A percentile compares a stretch with the other conserved stretches of the same genome.
Conservation (phyloP, 2,888 invertebrate species). For the Lingula anatina region DNA sequence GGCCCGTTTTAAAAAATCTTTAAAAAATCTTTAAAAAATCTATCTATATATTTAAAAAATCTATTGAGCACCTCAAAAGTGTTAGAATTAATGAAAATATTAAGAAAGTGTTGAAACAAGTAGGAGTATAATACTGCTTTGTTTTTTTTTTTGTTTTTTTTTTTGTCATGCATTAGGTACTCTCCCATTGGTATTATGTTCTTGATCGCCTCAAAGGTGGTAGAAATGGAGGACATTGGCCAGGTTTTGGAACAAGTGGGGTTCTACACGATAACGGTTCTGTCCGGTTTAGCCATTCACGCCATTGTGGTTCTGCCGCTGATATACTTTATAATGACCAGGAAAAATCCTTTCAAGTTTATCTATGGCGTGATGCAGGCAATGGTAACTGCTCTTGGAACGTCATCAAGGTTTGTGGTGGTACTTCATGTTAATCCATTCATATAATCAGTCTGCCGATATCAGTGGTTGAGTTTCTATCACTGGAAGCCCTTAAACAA, state of each 20-base stretch:
- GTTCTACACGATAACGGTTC: slow-evolving; percentile 85
- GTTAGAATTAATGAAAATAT: neutral
- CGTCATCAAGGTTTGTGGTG: slow-evolving; percentile 75
- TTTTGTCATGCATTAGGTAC: no score
- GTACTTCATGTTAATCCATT: no score
- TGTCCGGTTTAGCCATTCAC: slow-evolving; percentile 75
- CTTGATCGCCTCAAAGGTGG: slow-evolving; percentile 74
- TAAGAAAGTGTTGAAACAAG: neutral
- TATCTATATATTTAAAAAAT: no score
- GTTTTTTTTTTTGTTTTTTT: no score
- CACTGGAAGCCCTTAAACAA: no score
- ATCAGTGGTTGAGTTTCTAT: no score
- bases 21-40: no score
- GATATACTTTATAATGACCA: slow-evolving; percentile 63
- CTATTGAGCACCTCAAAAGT: no score
- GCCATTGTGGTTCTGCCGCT: slow-evolving; percentile 84
- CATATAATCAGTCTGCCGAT: no score
- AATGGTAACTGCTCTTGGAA: slow-evolving; percentile 91
- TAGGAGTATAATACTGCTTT: neutral
- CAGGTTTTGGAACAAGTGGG: slow-evolving; percentile 81
- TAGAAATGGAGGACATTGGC: slow-evolving; percentile 81
- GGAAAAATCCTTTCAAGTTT: slow-evolving; percentile 43
- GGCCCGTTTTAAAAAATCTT: no score
- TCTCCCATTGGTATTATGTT: slow-evolving; percentile 44
- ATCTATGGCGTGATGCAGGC: slow-evolving; percentile 57